phyloP scores from a whole-genome alignment of 2,113 vertebrate species.

The Festucalex cinctus region DNA sequence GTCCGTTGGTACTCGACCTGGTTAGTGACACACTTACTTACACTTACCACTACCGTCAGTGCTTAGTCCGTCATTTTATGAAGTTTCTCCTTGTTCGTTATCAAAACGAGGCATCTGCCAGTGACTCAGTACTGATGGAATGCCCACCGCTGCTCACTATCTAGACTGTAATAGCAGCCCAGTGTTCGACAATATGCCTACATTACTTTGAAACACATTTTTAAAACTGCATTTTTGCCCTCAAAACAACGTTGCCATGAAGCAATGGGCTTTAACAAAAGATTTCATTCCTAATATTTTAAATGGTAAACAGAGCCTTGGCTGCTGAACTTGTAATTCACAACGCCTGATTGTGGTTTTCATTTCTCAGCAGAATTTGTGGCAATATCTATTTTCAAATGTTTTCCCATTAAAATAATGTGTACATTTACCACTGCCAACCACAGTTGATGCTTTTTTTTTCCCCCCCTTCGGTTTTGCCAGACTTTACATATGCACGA shows the following conservation, averaged over 20 bases:
- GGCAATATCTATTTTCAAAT: neutral
- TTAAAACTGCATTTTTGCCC: neutral
- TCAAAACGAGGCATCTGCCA: too few species aligned
- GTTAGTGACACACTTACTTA: too few species aligned
- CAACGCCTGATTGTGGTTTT: neutral
- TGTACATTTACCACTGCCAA: neutral
- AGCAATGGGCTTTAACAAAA: neutral
- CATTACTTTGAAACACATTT: neutral
- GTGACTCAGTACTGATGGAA: too few species aligned
- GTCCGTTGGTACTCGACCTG: too few species aligned
- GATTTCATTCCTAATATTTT: neutral
- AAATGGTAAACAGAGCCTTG: neutral
- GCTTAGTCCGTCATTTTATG: too few species aligned
- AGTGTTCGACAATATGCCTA: neutral
- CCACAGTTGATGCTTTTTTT: neutral
- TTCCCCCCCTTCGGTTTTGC: neutral
- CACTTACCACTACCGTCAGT: too few species aligned
- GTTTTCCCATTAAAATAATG: neutral
- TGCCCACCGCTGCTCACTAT: too few species aligned
- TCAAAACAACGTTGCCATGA: neutral
- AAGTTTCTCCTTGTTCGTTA: too few species aligned
- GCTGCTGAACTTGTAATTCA: neutral
- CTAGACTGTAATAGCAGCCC: neutral
- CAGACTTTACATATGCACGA: neutral
- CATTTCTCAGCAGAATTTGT: neutral